Percentiles rank a stretch among this genome's conserved stretches.
These are phyloP conservation scores for Denticeps clupeoides DNA, from an alignment of 2,797 vertebrate species.

Conservation along the genomic window DNA sequence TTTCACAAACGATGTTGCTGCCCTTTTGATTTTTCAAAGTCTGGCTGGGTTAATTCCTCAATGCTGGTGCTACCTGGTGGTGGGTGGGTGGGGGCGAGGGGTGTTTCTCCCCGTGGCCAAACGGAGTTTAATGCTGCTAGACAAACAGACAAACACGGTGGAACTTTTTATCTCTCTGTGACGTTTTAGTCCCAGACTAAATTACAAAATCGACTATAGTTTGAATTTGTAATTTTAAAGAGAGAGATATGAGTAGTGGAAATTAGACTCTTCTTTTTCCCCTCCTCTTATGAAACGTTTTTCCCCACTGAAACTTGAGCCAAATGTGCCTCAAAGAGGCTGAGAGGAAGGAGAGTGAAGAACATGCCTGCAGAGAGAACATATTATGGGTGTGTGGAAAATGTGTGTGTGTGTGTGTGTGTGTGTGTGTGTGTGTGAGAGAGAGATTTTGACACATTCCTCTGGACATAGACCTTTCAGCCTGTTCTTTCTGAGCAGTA, in stretches of 20 bases:
- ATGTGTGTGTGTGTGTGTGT: constrained; percentile 47
- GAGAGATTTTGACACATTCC: constrained; percentile 97
- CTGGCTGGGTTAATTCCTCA: constrained; percentile 67
- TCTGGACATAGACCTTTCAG: constrained; percentile 78
- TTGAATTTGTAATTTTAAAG: constrained; percentile 71
- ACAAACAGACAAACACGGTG: constrained; percentile 53
- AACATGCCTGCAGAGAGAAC: constrained; percentile 69
- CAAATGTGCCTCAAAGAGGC: constrained; percentile 99
- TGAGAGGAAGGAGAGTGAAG: constrained; percentile 80
- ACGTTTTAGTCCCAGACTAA: constrained; percentile 99
- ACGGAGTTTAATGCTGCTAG: constrained; percentile 99
- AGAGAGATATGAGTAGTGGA: constrained; percentile 17
- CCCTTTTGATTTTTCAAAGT: constrained; percentile 76
- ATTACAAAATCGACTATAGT: constrained; percentile 95
- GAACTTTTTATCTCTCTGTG: constrained; percentile 89
- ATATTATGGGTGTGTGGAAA: constrained; percentile 13
- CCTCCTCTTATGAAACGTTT: constrained; percentile 37
- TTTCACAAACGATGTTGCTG: constrained; percentile 50
- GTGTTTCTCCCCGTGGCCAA: constrained; percentile 97
- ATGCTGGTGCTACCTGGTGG: constrained; percentile 75
- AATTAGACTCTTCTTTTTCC: not conserved
- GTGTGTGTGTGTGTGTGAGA: constrained; percentile 63
- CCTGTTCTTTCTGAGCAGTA: constrained; percentile 85
- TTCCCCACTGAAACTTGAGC: constrained; percentile 99
- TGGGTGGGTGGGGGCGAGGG: constrained; percentile 38